Evolutionary conservation across 2,888 invertebrate species (phyloP), one percentile per base, ranked within the genome.

Genomic region (Deilephila elpenor): DNA sequence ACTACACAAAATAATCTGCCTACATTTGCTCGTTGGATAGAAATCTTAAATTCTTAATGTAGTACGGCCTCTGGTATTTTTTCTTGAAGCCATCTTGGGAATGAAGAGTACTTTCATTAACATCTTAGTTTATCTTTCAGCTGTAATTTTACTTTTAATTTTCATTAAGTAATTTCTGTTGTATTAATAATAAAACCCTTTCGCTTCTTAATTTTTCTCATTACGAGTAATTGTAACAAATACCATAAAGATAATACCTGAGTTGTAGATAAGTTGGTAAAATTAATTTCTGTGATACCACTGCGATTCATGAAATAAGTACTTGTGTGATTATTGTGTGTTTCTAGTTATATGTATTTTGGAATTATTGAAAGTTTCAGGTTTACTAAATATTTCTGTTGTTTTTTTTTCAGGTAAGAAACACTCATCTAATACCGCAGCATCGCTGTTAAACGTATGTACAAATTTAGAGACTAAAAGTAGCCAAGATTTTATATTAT

Each of bases 401-500:
- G 8, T 25, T 25, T 67, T 67, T 8, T 61, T 61, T 67, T 7
- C 67, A 67, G 67, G 67, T 67, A 67, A 51, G 51, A 51, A 20
- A 67, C 17, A 7, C 5, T 25, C 20, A 6, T 25, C 25, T 25
- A 25, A 17, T 14, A 51, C 17, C 25, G 67, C 51, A 44, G 25
- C 51, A 6, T n/a, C 17, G 25, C 25, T 25, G 17, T 17, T 8
- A n/a, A 62, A 34, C n/a, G 37, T 62, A 62, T 34, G 29, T 61
- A 32, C 14, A 25, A 25, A 67, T 17, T 25, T 17, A 25, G 20
- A n/a, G n/a, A 19, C 1, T 34, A 6, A 34, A 61, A 61, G 25
- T 29, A 8, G 20, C n/a, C 20, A 8, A 6, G n/a, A 59, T 59
- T n/a, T 59, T 20, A 6, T 59, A 20, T n/a, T 59, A n/a, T 6